phyloP scores from a whole-genome alignment of 2,888 invertebrate genomes.

The Muschampia plurimacula region DNA sequence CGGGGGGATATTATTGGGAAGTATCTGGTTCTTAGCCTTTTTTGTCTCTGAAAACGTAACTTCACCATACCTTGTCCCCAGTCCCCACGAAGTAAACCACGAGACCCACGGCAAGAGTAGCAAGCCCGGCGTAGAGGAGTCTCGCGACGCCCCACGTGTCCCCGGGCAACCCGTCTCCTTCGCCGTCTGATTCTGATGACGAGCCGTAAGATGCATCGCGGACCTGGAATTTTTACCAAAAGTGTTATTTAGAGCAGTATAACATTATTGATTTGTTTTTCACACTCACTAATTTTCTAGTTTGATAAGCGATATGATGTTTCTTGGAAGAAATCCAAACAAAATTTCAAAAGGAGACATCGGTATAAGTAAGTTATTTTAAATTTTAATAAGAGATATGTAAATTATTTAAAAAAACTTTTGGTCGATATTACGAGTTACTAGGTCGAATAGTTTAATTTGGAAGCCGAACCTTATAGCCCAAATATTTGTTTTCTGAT shows the following conservation, averaged over 20 bases:
- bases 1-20: too few species aligned
- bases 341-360: slow-evolving; percentile 24
- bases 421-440: background rate
- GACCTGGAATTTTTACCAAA: slow-evolving; percentile 84
- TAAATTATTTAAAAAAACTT: background rate
- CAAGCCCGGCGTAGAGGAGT: slow-evolving; percentile 94
- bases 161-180: slow-evolving; percentile 89
- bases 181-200: slow-evolving; percentile 87
- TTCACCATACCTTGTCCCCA: slow-evolving; percentile 89
- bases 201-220: slow-evolving; percentile 94
- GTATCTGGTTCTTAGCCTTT: background rate
- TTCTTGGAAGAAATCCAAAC: slow-evolving; percentile 23
- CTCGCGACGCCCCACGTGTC: slow-evolving; percentile 94
- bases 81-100: slow-evolving; percentile 96
- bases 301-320: slow-evolving; percentile 12
- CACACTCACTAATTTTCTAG: slow-evolving; percentile 3
- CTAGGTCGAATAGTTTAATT: background rate
- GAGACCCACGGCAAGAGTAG: slow-evolving; percentile 92
- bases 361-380: background rate
- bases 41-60: background rate
- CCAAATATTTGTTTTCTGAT: slow-evolving; percentile 22
- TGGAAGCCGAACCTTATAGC: slow-evolving; percentile 8
- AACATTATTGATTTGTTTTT: background rate
- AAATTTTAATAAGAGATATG: slow-evolving; percentile 22
- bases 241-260: background rate